Percentiles rank a stretch among this genome's conserved stretches.
phyloP scores from a whole-genome alignment of 2,113 vertebrate genomes.

The Eretmochelys imbricata region DNA sequence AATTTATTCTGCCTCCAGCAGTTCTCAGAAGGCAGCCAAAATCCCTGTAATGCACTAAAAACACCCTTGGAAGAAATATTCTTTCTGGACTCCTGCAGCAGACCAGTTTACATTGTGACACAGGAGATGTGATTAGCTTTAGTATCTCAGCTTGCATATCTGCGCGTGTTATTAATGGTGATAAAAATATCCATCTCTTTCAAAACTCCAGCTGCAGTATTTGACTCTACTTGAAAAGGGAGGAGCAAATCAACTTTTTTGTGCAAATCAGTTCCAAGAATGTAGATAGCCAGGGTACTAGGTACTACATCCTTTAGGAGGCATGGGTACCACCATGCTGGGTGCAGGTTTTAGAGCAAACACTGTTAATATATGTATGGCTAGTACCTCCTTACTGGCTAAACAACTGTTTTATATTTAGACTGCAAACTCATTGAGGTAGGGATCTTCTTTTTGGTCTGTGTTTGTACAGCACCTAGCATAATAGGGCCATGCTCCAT shows the following conservation, averaged over 20 bases:
- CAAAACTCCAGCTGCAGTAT: not conserved
- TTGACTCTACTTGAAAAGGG: not conserved
- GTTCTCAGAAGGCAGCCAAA: not conserved
- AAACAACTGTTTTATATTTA: not conserved
- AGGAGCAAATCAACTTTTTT: not conserved
- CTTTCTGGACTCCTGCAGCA: not conserved
- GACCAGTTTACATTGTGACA: not conserved
- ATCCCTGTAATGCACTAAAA: not conserved
- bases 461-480: too few relatives aligned
- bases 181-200: not conserved
- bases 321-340: not conserved
- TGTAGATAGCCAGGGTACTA: not conserved
- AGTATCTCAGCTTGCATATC: slow-evolving; percentile 4
- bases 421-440: not conserved
- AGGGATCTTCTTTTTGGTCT: too few relatives aligned
- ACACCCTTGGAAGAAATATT: not conserved
- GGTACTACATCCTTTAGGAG: not conserved
- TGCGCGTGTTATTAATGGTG: not conserved
- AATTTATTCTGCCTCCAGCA: not conserved
- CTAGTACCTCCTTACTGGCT: not conserved
- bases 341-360: not conserved
- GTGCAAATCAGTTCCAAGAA: not conserved
- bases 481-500: too few relatives aligned
- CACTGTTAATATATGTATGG: not conserved
- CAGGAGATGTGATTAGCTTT: slow-evolving; percentile 23